Evolutionary conservation across 2,113 vertebrate species (phyloP).

Genomic region (Struthio camelus): DNA sequence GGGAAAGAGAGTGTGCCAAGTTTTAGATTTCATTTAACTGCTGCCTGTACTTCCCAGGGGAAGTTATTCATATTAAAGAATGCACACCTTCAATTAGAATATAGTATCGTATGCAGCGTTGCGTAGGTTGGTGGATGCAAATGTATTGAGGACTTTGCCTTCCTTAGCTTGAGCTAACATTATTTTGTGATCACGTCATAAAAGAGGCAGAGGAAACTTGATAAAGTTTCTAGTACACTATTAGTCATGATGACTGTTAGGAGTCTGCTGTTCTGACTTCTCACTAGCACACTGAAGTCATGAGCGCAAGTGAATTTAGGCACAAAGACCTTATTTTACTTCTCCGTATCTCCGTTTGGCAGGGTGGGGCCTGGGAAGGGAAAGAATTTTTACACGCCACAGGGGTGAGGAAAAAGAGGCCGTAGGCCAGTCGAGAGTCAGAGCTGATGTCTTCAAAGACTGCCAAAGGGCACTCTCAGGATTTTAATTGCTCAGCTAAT

Average conservation of each 20-base stretch:
- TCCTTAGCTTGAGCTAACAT: not conserved
- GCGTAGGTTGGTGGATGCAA: not conserved
- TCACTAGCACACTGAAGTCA: not conserved
- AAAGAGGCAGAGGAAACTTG: not conserved
- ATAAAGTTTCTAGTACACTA: not conserved
- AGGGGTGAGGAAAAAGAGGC: constrained; percentile 4
- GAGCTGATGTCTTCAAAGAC: not conserved
- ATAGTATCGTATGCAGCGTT: not conserved
- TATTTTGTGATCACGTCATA: not conserved
- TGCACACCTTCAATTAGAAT: not conserved
- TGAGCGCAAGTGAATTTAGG: not conserved
- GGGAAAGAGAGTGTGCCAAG: not conserved
- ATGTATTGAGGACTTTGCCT: not conserved
- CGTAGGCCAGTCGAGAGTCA: not conserved
- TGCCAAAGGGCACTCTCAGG: not conserved
- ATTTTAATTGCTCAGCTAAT: not conserved
- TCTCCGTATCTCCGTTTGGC: not conserved
- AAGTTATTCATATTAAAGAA: constrained; percentile 8
- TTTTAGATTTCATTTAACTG: not conserved
- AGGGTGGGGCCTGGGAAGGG: not conserved
- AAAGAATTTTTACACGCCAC: not conserved
- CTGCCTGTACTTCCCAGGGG: not conserved
- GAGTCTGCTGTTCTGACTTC: not conserved
- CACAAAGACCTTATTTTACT: not conserved
- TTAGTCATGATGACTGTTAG: not conserved